phyloP scores from a whole-genome alignment of 2,797 vertebrate genomes.

The Diplodus puntazzo region DNA sequence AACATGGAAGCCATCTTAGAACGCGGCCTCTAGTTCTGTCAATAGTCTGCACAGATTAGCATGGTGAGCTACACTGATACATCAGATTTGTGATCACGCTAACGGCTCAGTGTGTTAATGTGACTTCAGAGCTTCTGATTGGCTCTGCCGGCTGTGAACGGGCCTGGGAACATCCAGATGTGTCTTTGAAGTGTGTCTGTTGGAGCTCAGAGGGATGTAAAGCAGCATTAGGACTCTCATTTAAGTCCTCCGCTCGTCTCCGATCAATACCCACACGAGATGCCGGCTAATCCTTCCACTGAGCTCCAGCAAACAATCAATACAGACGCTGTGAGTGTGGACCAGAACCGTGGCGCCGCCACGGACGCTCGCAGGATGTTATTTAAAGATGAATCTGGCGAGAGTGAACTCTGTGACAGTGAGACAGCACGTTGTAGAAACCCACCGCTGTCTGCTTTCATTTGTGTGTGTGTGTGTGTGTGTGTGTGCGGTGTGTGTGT shows the following conservation, averaged over 20 bases:
- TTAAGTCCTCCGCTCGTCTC: conserved; percentile 17
- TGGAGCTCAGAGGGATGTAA: conserved; percentile 4
- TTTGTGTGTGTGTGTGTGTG: no score
- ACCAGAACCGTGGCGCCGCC: background rate
- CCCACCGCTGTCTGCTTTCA: conserved; percentile 30
- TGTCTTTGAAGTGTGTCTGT: conserved; percentile 15
- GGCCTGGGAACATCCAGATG: conserved; percentile 13
- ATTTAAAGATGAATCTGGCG: conserved; percentile 13
- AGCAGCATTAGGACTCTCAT: conserved; percentile 23
- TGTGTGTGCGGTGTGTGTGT: no score
- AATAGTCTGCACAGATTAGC: background rate
- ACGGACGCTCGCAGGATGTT: no score
- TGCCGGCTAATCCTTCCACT: conserved; percentile 34
- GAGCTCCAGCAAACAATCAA: conserved; percentile 41
- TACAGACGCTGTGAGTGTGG: conserved; percentile 21
- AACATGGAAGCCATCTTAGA: background rate
- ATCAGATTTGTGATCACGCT: background rate
- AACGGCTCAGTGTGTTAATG: background rate
- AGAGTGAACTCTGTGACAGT: conserved; percentile 18
- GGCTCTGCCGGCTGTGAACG: background rate
- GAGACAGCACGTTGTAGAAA: conserved; percentile 12
- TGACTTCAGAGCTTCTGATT: background rate
- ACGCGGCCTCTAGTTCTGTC: background rate
- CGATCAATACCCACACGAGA: conserved; percentile 44
- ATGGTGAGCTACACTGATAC: background rate